Evolutionary conservation across 2,113 vertebrate species (phyloP).

Genomic region (Ranitomeya imitator): DNA sequence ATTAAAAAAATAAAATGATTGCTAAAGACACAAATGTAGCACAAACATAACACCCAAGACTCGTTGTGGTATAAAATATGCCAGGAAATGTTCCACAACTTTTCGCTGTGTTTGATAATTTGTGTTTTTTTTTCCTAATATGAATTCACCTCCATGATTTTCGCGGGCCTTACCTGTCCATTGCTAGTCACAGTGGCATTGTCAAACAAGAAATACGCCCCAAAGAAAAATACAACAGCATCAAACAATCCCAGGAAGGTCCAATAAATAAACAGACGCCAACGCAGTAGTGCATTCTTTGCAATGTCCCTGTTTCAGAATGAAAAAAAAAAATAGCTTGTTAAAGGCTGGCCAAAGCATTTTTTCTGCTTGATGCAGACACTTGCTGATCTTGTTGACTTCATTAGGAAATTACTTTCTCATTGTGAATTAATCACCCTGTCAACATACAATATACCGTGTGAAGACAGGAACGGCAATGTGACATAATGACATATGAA

Average conservation of each 20-base stretch:
- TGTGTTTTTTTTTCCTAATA: background rate
- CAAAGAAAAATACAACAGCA: slow-evolving; percentile 94
- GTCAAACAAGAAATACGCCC: slow-evolving; percentile 94
- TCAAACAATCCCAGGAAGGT: slow-evolving; percentile 91
- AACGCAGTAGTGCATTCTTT: slow-evolving; percentile 91
- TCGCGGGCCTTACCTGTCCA: slow-evolving; percentile 83
- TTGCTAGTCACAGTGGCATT: slow-evolving; percentile 93
- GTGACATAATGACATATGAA: background rate
- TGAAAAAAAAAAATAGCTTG: background rate
- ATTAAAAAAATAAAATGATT: background rate
- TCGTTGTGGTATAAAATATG: background rate
- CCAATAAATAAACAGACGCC: slow-evolving; percentile 93
- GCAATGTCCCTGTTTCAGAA: slow-evolving; percentile 83
- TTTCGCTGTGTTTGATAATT: background rate
- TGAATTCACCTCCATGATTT: background rate
- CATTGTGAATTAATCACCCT: background rate
- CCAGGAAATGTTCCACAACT: background rate
- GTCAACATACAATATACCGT: slow-evolving; percentile 7
- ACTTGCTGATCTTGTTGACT: background rate
- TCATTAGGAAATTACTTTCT: slow-evolving; percentile 13
- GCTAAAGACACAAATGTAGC: background rate
- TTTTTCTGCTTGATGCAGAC: background rate
- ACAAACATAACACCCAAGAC: background rate
- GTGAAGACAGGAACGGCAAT: background rate
- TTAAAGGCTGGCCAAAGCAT: background rate